Evolutionary conservation across 92 coral and sea anemone species (phyloP), one percentile per base, ranked within the genome.

Genomic region (Phymanthus crucifer): DNA sequence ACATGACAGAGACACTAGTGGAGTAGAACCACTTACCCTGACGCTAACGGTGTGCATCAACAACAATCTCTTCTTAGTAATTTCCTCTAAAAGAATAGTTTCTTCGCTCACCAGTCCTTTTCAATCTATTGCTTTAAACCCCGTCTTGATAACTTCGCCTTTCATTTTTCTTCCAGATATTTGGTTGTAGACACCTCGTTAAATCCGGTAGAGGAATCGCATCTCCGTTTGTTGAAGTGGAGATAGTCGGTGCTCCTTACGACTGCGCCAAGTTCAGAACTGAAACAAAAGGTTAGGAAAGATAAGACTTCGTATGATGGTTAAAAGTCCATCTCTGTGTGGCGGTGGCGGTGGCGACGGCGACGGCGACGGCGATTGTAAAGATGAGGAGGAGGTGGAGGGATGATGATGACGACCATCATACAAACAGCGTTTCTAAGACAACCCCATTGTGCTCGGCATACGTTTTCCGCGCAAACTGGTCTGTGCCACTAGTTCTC

Each of bases 171-270:
- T 61, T 82, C 54, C 78, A 95, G 99, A 77, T 95, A 48, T 86
- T 93, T 65, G 93, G 93, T 35, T 95, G 97, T 57, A 86, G 99
- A 50, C 99, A 95, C 77, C 86, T 95, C 40, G 92, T 90, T 23
- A 95, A 95, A 79, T 87, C 97, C 37, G 99, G 99, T 27, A 92
- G 99, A 34, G 99, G 99, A 6, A 95, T 95, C 81, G 94, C 93
- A 17, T 95, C 99, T 18, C 93, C 99, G 11, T 95, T 95, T 81
- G 99, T 95, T 24, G 99, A 95, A 73, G 93, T 93, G 46, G 99
- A 95, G 85, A 82, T 95, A 24, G 91, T 95, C 43, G 99, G 99
- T 37, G 98, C 99, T 69, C 96, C 97, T 12, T 95, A 91, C 79
- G 99, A 95, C 75, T 89, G 80, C 84, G 80, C 79, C 82, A 95